Conservation (phyloP, 2,888 invertebrate genomes). For the Andrena minutula region DNA sequence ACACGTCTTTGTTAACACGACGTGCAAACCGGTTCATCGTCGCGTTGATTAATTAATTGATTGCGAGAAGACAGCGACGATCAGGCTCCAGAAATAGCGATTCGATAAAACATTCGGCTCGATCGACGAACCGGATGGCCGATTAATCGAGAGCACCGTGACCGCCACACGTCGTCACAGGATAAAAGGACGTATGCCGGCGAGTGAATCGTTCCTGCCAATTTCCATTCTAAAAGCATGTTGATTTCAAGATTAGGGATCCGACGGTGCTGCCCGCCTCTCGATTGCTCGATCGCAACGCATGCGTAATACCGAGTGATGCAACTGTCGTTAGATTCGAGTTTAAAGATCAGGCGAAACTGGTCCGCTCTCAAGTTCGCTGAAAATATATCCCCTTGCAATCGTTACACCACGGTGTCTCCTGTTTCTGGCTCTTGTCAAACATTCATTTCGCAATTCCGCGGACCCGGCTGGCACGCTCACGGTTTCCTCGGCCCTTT, state of each 20-base stretch:
- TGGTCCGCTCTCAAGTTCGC: slow-evolving; percentile 40
- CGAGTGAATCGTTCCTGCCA: not conserved
- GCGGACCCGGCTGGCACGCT: slow-evolving; percentile 6
- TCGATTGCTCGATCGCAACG: not conserved
- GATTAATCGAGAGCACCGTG: slow-evolving; percentile 33
- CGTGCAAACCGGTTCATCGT: slow-evolving; percentile 42
- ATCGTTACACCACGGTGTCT: slow-evolving; percentile 50
- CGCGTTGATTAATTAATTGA: slow-evolving; percentile 38
- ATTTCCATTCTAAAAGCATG: not conserved
- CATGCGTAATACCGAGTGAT: slow-evolving; percentile 22
- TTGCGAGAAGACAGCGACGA: slow-evolving; percentile 30
- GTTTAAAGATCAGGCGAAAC: slow-evolving; percentile 59
- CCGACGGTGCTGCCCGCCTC: not conserved
- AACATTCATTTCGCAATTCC: slow-evolving; percentile 54
- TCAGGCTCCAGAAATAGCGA: slow-evolving; percentile 30
- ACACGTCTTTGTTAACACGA: slow-evolving; percentile 40
- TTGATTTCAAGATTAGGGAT: not conserved
- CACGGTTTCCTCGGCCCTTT: slow-evolving; percentile 39
- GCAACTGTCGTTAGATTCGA: slow-evolving; percentile 51
- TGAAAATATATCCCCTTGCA: slow-evolving; percentile 59
- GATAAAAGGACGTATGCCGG: slow-evolving; percentile 17
- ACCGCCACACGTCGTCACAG: slow-evolving; percentile 9
- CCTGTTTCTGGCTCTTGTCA: slow-evolving; percentile 51
- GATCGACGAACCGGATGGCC: slow-evolving; percentile 31
- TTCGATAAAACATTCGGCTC: slow-evolving; percentile 30